A percentile compares a stretch with the other conserved stretches of the same genome.
phyloP scores from a whole-genome alignment of 2,113 vertebrate species.

The Blennius ocellaris region DNA sequence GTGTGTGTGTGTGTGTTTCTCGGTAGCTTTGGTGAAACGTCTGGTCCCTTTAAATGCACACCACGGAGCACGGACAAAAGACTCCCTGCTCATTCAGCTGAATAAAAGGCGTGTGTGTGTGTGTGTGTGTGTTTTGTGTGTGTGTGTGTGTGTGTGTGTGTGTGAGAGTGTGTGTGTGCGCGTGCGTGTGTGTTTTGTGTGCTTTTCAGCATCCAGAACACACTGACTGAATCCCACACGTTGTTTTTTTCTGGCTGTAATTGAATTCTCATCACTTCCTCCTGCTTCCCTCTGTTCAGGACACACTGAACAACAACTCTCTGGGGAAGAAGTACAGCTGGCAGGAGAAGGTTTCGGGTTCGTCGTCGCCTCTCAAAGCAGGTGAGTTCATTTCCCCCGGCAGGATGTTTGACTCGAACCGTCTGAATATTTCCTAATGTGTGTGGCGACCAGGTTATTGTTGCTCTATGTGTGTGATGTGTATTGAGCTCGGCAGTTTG shows the following conservation, averaged over 20 bases:
- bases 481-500: slow-evolving; percentile 8
- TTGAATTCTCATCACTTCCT: slow-evolving; percentile 34
- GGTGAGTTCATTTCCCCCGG: slow-evolving; percentile 83
- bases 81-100: slow-evolving; percentile 69
- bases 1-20: slow-evolving; percentile 3
- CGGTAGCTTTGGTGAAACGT: slow-evolving; percentile 52
- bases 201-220: slow-evolving; percentile 31
- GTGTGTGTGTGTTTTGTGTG: slow-evolving; percentile 47
- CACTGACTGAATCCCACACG: neutral
- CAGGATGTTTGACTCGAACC: neutral
- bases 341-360: slow-evolving; percentile 96
- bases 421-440: neutral
- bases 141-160: slow-evolving; percentile 50
- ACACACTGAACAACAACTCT: slow-evolving; percentile 99
- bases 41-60: slow-evolving; percentile 72
- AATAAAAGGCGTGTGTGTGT: slow-evolving; percentile 70
- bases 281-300: slow-evolving; percentile 78
- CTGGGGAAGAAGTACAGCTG: slow-evolving; percentile 98
- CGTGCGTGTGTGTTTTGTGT: slow-evolving; percentile 44
- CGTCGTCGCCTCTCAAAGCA: slow-evolving; percentile 93
- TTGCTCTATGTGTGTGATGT: slow-evolving; percentile 14
- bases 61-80: slow-evolving; percentile 73
- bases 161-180: slow-evolving; percentile 43
- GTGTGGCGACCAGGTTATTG: neutral
- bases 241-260: neutral